Base-by-base conservation (phyloP, 1,140 invertebrate genomes). In the Agrilus planipennis region DNA sequence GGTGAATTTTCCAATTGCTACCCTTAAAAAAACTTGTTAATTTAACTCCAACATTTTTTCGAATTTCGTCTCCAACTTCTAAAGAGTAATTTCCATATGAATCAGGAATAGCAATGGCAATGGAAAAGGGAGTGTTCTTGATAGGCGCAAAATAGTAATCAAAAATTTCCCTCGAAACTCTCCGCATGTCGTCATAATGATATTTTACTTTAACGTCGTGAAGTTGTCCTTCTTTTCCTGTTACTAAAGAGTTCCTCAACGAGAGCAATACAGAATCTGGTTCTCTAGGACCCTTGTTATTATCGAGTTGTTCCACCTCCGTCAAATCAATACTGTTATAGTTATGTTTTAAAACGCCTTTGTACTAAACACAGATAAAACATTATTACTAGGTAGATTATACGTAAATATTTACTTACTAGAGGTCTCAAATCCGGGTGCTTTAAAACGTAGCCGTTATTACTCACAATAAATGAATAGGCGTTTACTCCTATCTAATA, bases 271-370 rank as follows among this genome's bases (percentile, higher is more conserved):
- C 47, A n/a, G 51, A 43, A 22, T 61, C 57, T 4, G 63, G 52
- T 60, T 42, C 63, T 73, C 1, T 70, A 53, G 46, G 71, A 54
- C 3, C 68, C 34, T 54, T 71, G 21, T 60, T 70, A 47, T 64
- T 68, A 2, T 77, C 74, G 49, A 82, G 77, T 44, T 93, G 77
- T 64, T 97, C 93, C 11, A 97, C 81, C 68, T 97, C 91, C 0
- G 83, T 81, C n/a, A 97, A 72, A 66, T 96, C 93, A 16, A 97
- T 79, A 54, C 89, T 95, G 63, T 95, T 93, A 62, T 90, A 96
- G 58, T 93, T 93, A n/a, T 81, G 73, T 66, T 92, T 93, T 16
- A 92, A 63, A 30, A 72, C 63, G 30, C 76, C 78, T 47, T 79
- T 70, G 53, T 75, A 73, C 79, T 81, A 60, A 47, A 64, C 55